Evolutionary conservation across 2,113 vertebrate genomes (phyloP), one percentile per base, ranked within the genome.

Genomic region (Eulemur macaco): DNA sequence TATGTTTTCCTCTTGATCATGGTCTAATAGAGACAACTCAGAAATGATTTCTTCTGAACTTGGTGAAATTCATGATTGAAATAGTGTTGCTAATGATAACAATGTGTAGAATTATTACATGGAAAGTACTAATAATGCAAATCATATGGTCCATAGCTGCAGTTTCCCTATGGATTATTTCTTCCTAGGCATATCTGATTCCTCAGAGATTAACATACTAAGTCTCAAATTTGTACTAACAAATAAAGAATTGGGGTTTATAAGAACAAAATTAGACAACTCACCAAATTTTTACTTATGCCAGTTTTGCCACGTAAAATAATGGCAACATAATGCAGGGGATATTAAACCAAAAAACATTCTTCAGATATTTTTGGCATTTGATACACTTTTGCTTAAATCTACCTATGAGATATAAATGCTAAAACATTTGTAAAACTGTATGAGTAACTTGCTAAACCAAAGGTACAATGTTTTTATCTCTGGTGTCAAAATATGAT

Each of bases 61-160:
- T 77, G 54, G 95, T 98, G 98, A 97, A 97, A 97, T 96, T 86
- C 93, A 23, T 97, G 97, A 97, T 98, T 97, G 95, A 95, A 96
- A 95, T 82, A 96, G 96, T 95, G 95, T 95, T 97, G 95, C 89
- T 98, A 98, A 98, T 98, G 97, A 95, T 96, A 98, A 97, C 97
- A 98, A 94, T 95, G 97, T 97, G 98, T 89, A 96, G 93, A 96
- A 95, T 95, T 95, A 93, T 95, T 97, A 95, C 97, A 97, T 95
- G 83, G 91, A 97, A 94, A 97, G 89, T 87, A 97, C 93, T 96
- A 97, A 97, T 98, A 97, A 98, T 96, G 89, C 29, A 95, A 95
- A 96, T 98, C 97, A 97, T 29, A 96, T 97, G 97, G 94, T 12
- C 85, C 45, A 37, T 73, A 29, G 77, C 56, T 94, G 29, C 50